Evolutionary conservation across 2,888 invertebrate species (phyloP).

Genomic region (Temnothorax unifasciatus): DNA sequence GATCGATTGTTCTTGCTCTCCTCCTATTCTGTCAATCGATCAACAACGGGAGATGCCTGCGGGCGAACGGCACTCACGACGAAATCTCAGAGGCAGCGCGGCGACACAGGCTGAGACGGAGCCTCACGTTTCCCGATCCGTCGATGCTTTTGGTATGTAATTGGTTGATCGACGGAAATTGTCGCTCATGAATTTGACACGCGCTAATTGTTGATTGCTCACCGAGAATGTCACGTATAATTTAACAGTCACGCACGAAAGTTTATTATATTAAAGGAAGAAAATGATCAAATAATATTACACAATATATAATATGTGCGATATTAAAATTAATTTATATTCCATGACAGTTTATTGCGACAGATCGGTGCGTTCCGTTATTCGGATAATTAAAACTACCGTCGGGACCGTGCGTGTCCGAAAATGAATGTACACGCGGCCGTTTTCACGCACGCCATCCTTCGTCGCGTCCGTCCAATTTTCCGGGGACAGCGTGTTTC

Average conservation of each 20-base stretch:
- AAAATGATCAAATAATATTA: neutral
- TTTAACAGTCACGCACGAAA: neutral
- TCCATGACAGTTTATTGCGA: neutral
- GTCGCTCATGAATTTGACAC: neutral
- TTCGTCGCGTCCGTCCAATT: constrained; percentile 33
- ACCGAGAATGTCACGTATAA: neutral
- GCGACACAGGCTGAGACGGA: constrained; percentile 68
- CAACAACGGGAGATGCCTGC: constrained; percentile 20
- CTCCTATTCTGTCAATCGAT: constrained; percentile 53
- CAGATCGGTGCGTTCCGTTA: neutral
- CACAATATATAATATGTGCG: neutral
- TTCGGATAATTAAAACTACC: constrained; percentile 26
- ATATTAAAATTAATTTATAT: constrained; percentile 11
- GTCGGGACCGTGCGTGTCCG: constrained; percentile 2
- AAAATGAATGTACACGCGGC: constrained; percentile 15
- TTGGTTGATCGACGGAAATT: neutral
- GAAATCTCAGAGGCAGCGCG: constrained; percentile 59
- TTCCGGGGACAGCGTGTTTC: constrained; percentile 39
- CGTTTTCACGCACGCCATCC: neutral
- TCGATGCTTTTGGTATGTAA: constrained; percentile 80
- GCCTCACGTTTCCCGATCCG: constrained; percentile 78
- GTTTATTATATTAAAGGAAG: neutral
- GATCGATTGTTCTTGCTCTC: constrained; percentile 51
- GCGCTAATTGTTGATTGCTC: neutral
- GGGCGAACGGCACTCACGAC: constrained; percentile 29